Evolutionary conservation across 1,140 invertebrate species (phyloP).

Genomic region (Parasteatoda tepidariorum): DNA sequence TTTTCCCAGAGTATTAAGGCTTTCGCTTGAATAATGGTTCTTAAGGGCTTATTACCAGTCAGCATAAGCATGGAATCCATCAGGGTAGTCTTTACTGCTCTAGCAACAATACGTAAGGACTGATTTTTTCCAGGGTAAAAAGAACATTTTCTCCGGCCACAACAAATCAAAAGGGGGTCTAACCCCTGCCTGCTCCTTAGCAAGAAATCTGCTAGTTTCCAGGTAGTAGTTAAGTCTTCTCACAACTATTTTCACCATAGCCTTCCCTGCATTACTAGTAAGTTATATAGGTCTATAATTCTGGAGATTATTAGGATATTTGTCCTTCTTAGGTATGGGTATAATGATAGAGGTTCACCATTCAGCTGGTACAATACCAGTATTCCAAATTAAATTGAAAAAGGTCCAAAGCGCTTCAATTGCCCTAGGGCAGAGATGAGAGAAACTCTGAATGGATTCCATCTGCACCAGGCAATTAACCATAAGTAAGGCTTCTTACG

Average conservation of each 20-base stretch:
- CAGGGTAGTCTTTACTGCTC: too few species aligned
- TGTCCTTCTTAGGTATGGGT: slow-evolving; percentile 20
- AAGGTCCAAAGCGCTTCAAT: neutral
- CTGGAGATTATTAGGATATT: neutral
- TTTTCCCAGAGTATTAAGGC: neutral
- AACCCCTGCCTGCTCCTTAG: slow-evolving; percentile 1
- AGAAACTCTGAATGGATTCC: slow-evolving; percentile 26
- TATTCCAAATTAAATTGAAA: slow-evolving; percentile 12
- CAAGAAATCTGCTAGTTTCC: neutral
- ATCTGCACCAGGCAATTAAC: slow-evolving; percentile 29
- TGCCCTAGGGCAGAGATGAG: neutral
- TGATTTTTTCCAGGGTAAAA: too few species aligned
- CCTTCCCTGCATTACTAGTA: neutral
- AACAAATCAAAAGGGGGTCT: too few species aligned
- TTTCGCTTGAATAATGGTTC: neutral
- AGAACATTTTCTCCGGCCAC: too few species aligned
- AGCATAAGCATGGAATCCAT: too few species aligned
- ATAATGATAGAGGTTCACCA: slow-evolving; percentile 5
- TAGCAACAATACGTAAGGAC: too few species aligned
- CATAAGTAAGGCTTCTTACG: neutral
- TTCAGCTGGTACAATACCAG: neutral
- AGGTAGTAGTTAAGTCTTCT: slow-evolving; percentile 8
- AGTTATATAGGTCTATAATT: slow-evolving; percentile 28
- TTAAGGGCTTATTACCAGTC: neutral
- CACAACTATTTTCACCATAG: slow-evolving; percentile 20